Conservation (phyloP, 2,113 vertebrate species). For the Peromyscus polionotus region DNA sequence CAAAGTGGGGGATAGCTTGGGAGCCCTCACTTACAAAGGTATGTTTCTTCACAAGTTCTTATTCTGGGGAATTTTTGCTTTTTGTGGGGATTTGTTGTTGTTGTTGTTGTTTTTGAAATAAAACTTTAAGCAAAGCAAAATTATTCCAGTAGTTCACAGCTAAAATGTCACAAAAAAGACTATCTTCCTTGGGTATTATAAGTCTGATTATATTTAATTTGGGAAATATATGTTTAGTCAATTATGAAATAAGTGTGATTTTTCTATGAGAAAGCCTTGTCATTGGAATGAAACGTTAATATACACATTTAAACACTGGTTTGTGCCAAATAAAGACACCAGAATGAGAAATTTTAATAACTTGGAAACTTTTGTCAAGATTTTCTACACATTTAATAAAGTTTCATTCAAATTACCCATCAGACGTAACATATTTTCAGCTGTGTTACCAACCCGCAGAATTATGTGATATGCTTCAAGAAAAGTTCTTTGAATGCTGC, state of each 20-base stretch:
- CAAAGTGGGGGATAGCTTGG: fast-evolving
- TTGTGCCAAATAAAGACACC: background rate
- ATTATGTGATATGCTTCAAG: background rate
- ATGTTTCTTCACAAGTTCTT: background rate
- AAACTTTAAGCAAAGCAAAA: background rate
- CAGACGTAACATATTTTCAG: constrained; percentile 53
- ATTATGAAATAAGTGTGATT: background rate
- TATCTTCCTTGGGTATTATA: background rate
- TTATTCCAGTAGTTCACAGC: constrained; percentile 25
- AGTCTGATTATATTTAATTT: constrained; percentile 24
- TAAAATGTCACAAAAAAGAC: background rate
- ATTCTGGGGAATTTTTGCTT: background rate
- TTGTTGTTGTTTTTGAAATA: background rate
- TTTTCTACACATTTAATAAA: constrained; percentile 71
- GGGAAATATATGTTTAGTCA: background rate
- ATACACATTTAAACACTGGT: background rate
- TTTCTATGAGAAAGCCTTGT: background rate
- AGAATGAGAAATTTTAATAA: constrained; percentile 61
- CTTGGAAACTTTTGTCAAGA: constrained; percentile 72
- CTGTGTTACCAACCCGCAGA: constrained; percentile 48
- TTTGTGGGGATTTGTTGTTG: background rate
- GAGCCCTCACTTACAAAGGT: background rate
- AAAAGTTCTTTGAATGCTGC: background rate
- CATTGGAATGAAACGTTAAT: constrained; percentile 26
- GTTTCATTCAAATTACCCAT: constrained; percentile 74